Base-by-base conservation (phyloP, 2,888 invertebrate genomes). In the Sisyra nigra region DNA sequence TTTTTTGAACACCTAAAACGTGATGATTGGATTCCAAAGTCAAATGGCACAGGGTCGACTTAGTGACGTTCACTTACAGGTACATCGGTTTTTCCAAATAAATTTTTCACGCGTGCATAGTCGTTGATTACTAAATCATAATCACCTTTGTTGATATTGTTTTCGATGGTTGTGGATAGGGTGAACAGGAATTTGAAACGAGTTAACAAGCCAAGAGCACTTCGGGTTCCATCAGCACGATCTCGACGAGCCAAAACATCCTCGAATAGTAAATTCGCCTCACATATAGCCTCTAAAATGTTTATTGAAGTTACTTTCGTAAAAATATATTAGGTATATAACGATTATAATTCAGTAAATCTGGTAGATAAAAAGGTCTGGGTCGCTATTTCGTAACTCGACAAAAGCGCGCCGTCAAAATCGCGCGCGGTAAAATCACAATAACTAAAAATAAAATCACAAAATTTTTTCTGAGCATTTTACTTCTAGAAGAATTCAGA, bases 111-210 rank as follows among this genome's bases (percentile, higher is more conserved):
- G 52, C 97, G 72, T 1, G 89, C 84, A 59, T 96, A 98, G 61
- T 98, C 98, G 58, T 94, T 98, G 46, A 98, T 91, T 15, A 98
- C 92, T 41, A 93, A 75, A 59, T 97, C 94, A 59, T 92, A 98
- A 58, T 98, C 96, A 41, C 91, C 92, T 55, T 86, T 83, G 52
- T 84, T 77, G 47, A 97, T 89, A 54, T 93, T 94, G 51, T 81
- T 79, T 55, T 96, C 93, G 40, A 98, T 94, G 38, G 85, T 83
- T 31, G 89, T 83, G 0, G 97, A 96, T 52, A 98, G 71, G 59
- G 94, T 92, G 62, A 98, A 97, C 7, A 98, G 71, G 61, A 97
- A 94, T 61, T 84, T 84, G 64, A 94, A 97, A 35, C 97, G 72
- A 41, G 89, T 88, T 50, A 98, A 71, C 6, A 97, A 81, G 46